A percentile compares a stretch with the other conserved stretches of the same genome.
phyloP scores from a whole-genome alignment of 2,113 vertebrate genomes.

The Phylloscopus whistleri region DNA sequence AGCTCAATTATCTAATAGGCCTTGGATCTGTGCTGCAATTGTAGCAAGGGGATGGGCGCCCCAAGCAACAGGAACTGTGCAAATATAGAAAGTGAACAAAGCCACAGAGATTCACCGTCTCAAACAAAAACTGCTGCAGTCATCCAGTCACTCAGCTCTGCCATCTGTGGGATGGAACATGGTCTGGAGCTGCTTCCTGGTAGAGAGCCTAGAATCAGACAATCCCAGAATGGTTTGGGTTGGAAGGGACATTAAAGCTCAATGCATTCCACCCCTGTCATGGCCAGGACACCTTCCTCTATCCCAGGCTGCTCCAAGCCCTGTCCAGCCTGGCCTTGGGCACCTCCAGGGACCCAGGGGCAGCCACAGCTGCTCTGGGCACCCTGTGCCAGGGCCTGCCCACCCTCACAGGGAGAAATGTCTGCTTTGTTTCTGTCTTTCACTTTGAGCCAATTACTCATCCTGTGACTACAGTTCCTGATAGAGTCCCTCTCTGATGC shows the following conservation, averaged over 20 bases:
- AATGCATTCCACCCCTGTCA: neutral
- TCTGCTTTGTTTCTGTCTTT: neutral
- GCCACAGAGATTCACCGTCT: neutral
- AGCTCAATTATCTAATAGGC: neutral
- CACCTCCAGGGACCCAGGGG: neutral
- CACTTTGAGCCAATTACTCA: neutral
- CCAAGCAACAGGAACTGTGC: neutral
- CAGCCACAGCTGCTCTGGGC: neutral
- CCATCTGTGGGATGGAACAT: neutral
- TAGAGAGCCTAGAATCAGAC: neutral
- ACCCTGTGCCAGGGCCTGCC: neutral
- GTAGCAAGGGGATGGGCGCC: fast-evolving
- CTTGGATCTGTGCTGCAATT: neutral
- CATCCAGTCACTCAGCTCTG: neutral
- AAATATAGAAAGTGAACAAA: neutral
- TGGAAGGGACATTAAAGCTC: neutral
- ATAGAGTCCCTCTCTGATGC: neutral
- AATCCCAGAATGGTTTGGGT: neutral
- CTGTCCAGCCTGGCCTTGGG: fast-evolving
- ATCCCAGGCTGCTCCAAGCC: neutral
- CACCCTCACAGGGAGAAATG: neutral
- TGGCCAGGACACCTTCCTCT: neutral
- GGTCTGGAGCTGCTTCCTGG: neutral
- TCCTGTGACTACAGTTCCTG: neutral
- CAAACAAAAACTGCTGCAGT: neutral